These are phyloP conservation scores for Sebastes fasciatus DNA, from an alignment of 2,113 vertebrate genomes.

Conservation along the genomic window DNA sequence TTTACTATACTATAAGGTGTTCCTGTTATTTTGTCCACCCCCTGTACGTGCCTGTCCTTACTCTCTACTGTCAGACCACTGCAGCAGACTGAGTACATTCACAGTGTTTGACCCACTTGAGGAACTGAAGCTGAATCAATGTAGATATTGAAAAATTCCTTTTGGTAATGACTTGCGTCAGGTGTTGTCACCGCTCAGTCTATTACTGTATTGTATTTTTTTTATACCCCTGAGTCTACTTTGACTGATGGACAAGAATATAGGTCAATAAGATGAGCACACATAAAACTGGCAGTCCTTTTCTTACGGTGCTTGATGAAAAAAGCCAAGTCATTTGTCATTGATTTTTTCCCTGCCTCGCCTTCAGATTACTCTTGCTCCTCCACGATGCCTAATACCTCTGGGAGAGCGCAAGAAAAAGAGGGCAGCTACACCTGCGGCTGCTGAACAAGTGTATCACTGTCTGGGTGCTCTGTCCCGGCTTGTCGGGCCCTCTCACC, in stretches of 20 bases:
- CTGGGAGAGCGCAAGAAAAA: slow-evolving; percentile 81
- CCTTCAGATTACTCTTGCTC: slow-evolving; percentile 79
- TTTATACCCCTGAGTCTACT: slow-evolving; percentile 37
- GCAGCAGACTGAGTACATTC: slow-evolving; percentile 9
- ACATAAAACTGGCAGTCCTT: slow-evolving; percentile 27
- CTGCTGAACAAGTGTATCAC: slow-evolving; percentile 97
- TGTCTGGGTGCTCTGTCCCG: slow-evolving; percentile 88
- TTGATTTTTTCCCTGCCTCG: slow-evolving; percentile 47
- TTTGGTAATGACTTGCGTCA: background rate
- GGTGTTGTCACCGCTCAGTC: slow-evolving; percentile 29
- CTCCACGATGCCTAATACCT: slow-evolving; percentile 78
- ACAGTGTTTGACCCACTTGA: background rate
- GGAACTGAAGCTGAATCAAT: slow-evolving; percentile 25
- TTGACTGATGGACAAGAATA: slow-evolving; percentile 49
- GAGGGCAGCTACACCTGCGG: slow-evolving; percentile 94
- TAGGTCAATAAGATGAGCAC: slow-evolving; percentile 44
- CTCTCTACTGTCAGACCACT: background rate
- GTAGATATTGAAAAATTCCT: slow-evolving; percentile 29
- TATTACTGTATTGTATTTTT: slow-evolving; percentile 48
- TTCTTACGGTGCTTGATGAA: slow-evolving; percentile 30
- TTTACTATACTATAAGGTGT: background rate
- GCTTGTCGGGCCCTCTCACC: slow-evolving; percentile 87
- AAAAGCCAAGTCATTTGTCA: slow-evolving; percentile 59
- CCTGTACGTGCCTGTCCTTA: background rate
- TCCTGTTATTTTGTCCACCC: slow-evolving; percentile 21